phyloP scores from a whole-genome alignment of 1,140 invertebrate genomes.

The Coboldia fuscipes region DNA sequence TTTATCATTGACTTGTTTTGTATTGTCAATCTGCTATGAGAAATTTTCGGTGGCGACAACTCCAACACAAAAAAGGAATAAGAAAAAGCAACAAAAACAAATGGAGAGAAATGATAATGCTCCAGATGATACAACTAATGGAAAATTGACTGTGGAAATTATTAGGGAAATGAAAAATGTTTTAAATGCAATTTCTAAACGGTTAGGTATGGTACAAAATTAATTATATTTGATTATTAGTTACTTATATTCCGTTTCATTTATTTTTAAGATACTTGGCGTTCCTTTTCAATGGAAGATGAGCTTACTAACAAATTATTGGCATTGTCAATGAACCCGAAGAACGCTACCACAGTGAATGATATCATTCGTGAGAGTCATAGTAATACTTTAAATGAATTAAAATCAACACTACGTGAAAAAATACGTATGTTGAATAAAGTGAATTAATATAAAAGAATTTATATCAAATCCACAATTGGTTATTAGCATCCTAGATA shows the following conservation, averaged over 20 bases:
- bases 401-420: constrained; percentile 17
- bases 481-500: too few species aligned
- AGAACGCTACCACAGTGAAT: constrained; percentile 15
- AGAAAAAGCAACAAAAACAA: constrained; percentile 12
- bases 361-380: constrained; percentile 19
- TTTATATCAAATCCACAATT: too few species aligned
- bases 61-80: constrained; percentile 8
- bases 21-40: constrained; percentile 16
- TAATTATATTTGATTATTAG: background rate
- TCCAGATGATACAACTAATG: constrained; percentile 10
- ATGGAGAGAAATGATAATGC: background rate
- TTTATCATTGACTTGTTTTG: constrained; percentile 16
- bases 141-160: constrained; percentile 16
- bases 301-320: constrained; percentile 18
- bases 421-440: constrained; percentile 17
- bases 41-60: constrained; percentile 8
- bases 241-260: background rate
- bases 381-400: constrained; percentile 16
- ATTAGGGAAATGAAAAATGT: constrained; percentile 15
- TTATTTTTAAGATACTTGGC: constrained; percentile 12
- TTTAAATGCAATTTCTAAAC: constrained; percentile 9
- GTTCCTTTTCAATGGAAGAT: constrained; percentile 11
- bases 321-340: constrained; percentile 18
- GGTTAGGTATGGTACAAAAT: background rate
- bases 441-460: too few species aligned